Base-by-base conservation (phyloP, 2,888 invertebrate species). In the Antheraea assamensis region DNA sequence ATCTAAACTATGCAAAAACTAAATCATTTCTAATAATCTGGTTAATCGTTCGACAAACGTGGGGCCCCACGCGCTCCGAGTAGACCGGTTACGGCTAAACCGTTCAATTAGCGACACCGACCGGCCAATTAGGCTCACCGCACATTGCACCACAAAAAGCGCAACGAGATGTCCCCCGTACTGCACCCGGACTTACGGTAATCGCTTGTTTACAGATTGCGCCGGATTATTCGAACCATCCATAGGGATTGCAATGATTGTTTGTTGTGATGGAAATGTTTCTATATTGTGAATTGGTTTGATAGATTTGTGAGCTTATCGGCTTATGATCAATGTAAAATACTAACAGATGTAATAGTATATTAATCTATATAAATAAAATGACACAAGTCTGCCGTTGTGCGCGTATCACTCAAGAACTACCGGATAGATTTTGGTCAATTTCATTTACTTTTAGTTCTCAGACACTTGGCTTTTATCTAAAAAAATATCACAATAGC, bases 21-120 rank as follows among this genome's bases (percentile, higher is more conserved):
- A 83, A 85, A 82, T 82, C 82, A 82, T 82, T 82, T 85, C 81
- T 86, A 85, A 88, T 86, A 86, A 85, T 81, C 83, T 84, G 81
- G 81, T 82, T 87, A 88, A 90, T 90, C 87, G 88, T 77, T 88
- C 82, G 86, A 86, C 88, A 90, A 90, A 91, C 87, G 88, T 82
- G 79, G 83, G 68, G 75, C 74, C 71, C 58, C 76, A 74, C 75
- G 75, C 76, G 78, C 76, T 75, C 74, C 76, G 77, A 75, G 70
- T 78, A 78, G 80, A 84, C 88, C 87, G 87, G 88, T 88, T 86
- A 80, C 79, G 81, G 85, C 83, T 87, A 88, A 64, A 90, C 87
- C 88, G 88, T 90, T 89, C 90, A 92, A 91, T 92, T 92, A 92
- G 88, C 84, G 85, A 87, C 84, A 85, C 85, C 81, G 84, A 86